Evolutionary conservation across 2,888 invertebrate species (phyloP).

Genomic region (Sepioteuthis lessoniana): DNA sequence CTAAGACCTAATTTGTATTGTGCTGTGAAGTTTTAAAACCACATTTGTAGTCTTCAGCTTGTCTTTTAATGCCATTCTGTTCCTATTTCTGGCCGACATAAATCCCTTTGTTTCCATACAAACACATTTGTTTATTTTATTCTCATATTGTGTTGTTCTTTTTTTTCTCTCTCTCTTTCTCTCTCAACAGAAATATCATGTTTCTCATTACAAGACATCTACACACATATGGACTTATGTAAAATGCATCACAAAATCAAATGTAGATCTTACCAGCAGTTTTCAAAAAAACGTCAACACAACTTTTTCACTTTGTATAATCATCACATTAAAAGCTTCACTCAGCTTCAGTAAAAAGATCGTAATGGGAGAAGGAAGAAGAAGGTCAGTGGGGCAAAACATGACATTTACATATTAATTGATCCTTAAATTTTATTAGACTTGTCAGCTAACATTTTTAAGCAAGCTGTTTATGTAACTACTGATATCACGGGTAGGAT

Average conservation of each 20-base stretch:
- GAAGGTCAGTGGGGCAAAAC: too few relatives aligned
- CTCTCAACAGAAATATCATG: not conserved
- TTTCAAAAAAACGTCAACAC: not conserved
- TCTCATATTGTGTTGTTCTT: not conserved
- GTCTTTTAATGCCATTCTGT: not conserved
- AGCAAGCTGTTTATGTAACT: too few relatives aligned
- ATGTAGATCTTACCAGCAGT: not conserved
- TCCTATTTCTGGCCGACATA: not conserved
- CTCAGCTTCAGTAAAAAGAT: too few relatives aligned
- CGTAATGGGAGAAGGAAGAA: too few relatives aligned
- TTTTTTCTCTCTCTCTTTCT: not conserved
- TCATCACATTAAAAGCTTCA: too few relatives aligned
- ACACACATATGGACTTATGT: not conserved
- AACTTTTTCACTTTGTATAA: too few relatives aligned
- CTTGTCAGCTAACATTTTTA: too few relatives aligned
- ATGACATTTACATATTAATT: too few relatives aligned
- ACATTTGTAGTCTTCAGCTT: not conserved
- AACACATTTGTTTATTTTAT: not conserved
- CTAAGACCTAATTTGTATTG: not conserved
- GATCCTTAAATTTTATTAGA: too few relatives aligned
- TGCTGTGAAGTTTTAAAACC: not conserved
- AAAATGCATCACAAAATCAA: not conserved
- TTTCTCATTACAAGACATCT: not conserved
- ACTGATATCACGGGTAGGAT: too few relatives aligned
- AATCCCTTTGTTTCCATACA: not conserved